Conservation (phyloP, 2,797 vertebrate genomes). For the Anguilla megastoma region DNA sequence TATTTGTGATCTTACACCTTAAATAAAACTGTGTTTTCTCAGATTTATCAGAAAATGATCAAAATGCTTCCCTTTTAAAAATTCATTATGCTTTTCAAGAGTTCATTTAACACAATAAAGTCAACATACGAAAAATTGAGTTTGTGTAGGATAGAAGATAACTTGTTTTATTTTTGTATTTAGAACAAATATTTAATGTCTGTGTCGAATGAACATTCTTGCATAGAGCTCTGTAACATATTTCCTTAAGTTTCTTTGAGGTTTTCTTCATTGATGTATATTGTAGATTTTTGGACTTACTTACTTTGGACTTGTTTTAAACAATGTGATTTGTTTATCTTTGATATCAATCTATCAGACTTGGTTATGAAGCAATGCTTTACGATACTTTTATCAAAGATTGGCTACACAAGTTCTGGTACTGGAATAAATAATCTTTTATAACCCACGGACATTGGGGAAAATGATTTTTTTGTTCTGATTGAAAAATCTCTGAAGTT, state of each 20-base stretch:
- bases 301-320: neutral
- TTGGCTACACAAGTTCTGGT: neutral
- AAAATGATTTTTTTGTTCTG: neutral
- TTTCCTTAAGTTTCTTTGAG: neutral
- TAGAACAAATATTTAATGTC: neutral
- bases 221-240: neutral
- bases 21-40: neutral
- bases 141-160: neutral
- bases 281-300: neutral
- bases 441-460: neutral
- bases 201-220: neutral
- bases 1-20: neutral
- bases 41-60: neutral
- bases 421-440: neutral
- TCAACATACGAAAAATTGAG: neutral
- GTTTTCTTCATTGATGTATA: neutral
- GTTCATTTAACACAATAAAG: neutral
- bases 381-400: neutral
- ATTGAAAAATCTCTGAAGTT: neutral
- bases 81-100: neutral
- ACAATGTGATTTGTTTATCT: constrained; percentile 1
- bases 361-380: neutral
- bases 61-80: neutral
- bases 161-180: neutral
- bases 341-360: neutral